These are phyloP conservation scores for Ormia ochracea DNA, from an alignment of 2,888 invertebrate genomes.

Conservation along the genomic window DNA sequence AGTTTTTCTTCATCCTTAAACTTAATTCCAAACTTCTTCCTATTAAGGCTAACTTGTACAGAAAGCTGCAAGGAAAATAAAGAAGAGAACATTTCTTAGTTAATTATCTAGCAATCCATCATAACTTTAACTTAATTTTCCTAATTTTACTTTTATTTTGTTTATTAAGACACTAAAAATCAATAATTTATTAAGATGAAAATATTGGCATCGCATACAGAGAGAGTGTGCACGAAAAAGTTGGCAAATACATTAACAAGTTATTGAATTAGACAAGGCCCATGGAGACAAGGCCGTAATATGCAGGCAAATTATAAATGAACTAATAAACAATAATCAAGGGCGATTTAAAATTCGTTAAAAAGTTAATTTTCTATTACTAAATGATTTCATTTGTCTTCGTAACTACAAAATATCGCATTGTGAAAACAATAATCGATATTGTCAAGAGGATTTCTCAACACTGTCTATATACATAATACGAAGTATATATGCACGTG, in stretches of 20 bases:
- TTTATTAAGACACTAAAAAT: background rate
- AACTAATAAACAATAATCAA: background rate
- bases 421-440: conserved; percentile 24
- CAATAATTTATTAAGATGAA: no score
- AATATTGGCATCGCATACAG: no score
- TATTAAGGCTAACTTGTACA: no score
- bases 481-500: no score
- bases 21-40: no score
- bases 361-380: background rate
- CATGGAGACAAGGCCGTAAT: no score
- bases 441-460: conserved; percentile 24
- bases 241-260: no score
- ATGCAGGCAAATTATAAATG: background rate
- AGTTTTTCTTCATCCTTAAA: no score
- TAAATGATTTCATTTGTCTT: background rate
- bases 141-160: background rate
- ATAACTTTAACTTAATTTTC: no score
- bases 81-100: no score
- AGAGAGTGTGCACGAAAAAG: background rate
- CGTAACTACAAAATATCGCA: background rate
- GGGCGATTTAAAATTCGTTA: background rate
- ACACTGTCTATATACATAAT: background rate
- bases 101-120: no score
- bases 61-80: no score
- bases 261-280: background rate